Conservation (phyloP, 2,888 invertebrate species). For the Conops quadrifasciatus region DNA sequence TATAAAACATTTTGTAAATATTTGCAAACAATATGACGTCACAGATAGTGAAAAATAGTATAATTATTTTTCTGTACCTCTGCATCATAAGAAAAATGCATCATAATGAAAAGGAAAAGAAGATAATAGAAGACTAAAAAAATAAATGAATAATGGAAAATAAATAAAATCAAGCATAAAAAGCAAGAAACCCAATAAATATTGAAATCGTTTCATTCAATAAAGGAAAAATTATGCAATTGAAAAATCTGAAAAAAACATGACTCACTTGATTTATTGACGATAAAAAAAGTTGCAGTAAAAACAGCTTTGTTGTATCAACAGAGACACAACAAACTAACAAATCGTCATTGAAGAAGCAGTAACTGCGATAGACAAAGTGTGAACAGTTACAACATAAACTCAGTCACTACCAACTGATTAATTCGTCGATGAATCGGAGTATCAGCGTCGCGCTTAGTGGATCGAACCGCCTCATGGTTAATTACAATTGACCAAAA, state of each 20-base stretch:
- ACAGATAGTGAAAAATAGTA: too few relatives aligned
- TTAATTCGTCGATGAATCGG: neutral
- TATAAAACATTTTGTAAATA: neutral
- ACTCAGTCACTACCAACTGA: neutral
- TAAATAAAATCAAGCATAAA: neutral
- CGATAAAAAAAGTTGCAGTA: neutral
- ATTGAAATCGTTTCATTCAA: neutral
- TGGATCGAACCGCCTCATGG: neutral
- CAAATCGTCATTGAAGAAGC: neutral
- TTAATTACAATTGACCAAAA: neutral
- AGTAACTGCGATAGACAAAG: neutral
- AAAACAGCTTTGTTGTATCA: neutral
- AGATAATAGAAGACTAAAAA: too few relatives aligned
- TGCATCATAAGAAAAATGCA: too few relatives aligned
- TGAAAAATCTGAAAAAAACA: neutral
- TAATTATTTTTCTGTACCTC: too few relatives aligned
- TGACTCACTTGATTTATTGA: neutral
- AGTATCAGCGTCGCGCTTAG: neutral
- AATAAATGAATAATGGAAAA: too few relatives aligned
- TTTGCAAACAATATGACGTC: neutral
- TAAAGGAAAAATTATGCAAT: conserved; percentile 15
- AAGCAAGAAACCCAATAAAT: neutral
- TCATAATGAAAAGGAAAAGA: too few relatives aligned
- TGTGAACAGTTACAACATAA: conserved; percentile 11
- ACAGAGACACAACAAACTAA: neutral